Evolutionary conservation across 2,888 invertebrate species (phyloP), one percentile per base, ranked within the genome.

Genomic region (Odontocolon sp.): DNA sequence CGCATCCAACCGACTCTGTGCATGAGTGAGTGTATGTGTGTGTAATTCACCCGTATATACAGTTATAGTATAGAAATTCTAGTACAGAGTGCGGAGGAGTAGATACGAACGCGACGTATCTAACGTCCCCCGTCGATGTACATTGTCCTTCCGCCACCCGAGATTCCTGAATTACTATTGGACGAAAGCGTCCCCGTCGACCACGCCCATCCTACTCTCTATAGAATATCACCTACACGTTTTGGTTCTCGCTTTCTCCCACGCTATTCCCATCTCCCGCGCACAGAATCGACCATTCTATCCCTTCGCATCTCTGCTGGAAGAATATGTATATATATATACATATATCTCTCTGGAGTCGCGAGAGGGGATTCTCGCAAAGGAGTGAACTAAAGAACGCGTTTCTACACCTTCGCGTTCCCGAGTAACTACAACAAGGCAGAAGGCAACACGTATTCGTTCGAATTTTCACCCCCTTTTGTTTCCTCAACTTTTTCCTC

Each of bases 141-240:
- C 83, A 89, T 89, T 88, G 88, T 88, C 88, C 89, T 89, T 88
- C 87, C 84, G 85, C 84, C 85, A 75, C 84, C 82, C 84, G 82
- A 85, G 85, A 86, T 87, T 86, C 83, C 85, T 84, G 83, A 81
- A 86, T 86, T 84, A 86, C 86, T 82, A 90, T 90, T 90, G 90
- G 90, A 81, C 85, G 87, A 85, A 87, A 88, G 85, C 88, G 86
- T 86, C 87, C 82, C 82, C 82, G 80, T 86, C 84, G 83, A 86
- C 87, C 87, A 87, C 87, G 87, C 86, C 87, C 84, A 87, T 85
- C 72, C 67, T 67, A 59, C 47, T 70, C 70, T 66, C 54, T 45
- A 56, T 64, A 26, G 54, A 71, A 71, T 56, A 59, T 73, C 66
- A 54, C 69, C 47, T 42, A 40, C 72, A 72, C 57, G 71, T 72